Conservation (phyloP, 2,113 vertebrate species). For the Gymnocephalus cernua region DNA sequence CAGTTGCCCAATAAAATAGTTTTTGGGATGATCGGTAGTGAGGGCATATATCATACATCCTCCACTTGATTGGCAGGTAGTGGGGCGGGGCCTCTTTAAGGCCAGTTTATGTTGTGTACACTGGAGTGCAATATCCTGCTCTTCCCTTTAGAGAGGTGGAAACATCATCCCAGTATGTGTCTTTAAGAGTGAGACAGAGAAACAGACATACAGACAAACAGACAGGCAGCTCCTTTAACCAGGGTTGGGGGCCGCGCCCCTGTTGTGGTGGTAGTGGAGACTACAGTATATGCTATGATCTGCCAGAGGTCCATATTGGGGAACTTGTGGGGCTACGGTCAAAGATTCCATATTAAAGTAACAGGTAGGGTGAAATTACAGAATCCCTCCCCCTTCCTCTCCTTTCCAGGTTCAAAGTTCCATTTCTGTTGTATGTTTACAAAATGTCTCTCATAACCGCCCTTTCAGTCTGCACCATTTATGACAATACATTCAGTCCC, state of each 20-base stretch:
- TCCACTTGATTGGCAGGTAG: slow-evolving; percentile 75
- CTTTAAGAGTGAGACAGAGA: slow-evolving; percentile 66
- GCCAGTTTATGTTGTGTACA: slow-evolving; percentile 61
- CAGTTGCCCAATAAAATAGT: slow-evolving; percentile 56
- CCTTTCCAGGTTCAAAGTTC: slow-evolving; percentile 42
- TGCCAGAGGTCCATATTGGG: slow-evolving; percentile 75
- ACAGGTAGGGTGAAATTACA: slow-evolving; percentile 68
- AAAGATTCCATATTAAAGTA: slow-evolving; percentile 68
- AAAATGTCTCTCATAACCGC: slow-evolving; percentile 44
- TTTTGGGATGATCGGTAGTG: slow-evolving; percentile 57
- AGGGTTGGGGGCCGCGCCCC: slow-evolving; percentile 33
- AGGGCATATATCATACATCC: slow-evolving; percentile 72
- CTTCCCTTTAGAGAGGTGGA: slow-evolving; percentile 50
- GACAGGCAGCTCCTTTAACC: slow-evolving; percentile 66
- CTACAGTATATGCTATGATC: slow-evolving; percentile 75
- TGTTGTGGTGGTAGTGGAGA: slow-evolving; percentile 59
- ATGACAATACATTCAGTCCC: slow-evolving; percentile 73
- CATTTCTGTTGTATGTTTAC: slow-evolving; percentile 49
- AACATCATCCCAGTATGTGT: slow-evolving; percentile 55
- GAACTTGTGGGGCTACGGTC: slow-evolving; percentile 64
- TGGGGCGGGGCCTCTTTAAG: slow-evolving; percentile 48
- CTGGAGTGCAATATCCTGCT: slow-evolving; percentile 53
- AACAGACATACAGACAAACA: slow-evolving; percentile 68
- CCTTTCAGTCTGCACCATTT: slow-evolving; percentile 51
- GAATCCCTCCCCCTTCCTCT: slow-evolving; percentile 58